phyloP scores from a whole-genome alignment of 2,888 invertebrate species.

The Euspilapteryx auroguttella region DNA sequence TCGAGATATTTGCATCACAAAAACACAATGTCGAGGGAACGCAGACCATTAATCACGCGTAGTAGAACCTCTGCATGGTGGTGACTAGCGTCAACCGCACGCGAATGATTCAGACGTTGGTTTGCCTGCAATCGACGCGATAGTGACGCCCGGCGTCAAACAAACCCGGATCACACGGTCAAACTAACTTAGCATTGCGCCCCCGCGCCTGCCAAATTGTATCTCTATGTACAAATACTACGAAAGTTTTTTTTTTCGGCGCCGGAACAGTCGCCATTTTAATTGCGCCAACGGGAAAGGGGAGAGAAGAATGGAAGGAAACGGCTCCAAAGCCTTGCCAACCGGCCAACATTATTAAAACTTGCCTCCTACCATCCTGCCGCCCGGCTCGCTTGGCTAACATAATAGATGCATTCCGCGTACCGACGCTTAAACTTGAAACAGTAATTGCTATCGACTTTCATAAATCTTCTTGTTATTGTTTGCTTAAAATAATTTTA shows the following conservation, averaged over 20 bases:
- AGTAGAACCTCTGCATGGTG: conserved; percentile 17
- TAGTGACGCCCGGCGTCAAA: no score
- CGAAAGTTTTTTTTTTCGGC: conserved; percentile 48
- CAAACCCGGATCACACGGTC: no score
- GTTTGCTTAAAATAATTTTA: no score
- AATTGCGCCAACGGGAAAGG: conserved; percentile 56
- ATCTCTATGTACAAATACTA: conserved; percentile 36
- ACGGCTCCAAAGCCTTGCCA: conserved; percentile 47
- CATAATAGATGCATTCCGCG: conserved; percentile 45
- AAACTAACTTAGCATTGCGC: no score
- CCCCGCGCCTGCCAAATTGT: no score
- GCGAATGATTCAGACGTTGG: conserved; percentile 50
- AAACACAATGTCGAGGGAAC: conserved; percentile 57
- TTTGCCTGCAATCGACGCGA: conserved; percentile 14
- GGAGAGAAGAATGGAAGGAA: conserved; percentile 57
- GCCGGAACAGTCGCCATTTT: conserved; percentile 54
- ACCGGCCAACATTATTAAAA: conserved; percentile 57
- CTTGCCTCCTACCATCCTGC: conserved; percentile 51
- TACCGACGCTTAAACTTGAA: conserved; percentile 36
- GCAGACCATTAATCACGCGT: conserved; percentile 52
- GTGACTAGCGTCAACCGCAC: conserved; percentile 50
- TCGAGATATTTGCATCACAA: conserved; percentile 60
- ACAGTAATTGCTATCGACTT: no score
- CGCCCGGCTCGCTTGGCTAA: conserved; percentile 17
- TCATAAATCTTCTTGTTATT: no score